Conservation (phyloP, 2,888 invertebrate species). For the Timema podura region DNA sequence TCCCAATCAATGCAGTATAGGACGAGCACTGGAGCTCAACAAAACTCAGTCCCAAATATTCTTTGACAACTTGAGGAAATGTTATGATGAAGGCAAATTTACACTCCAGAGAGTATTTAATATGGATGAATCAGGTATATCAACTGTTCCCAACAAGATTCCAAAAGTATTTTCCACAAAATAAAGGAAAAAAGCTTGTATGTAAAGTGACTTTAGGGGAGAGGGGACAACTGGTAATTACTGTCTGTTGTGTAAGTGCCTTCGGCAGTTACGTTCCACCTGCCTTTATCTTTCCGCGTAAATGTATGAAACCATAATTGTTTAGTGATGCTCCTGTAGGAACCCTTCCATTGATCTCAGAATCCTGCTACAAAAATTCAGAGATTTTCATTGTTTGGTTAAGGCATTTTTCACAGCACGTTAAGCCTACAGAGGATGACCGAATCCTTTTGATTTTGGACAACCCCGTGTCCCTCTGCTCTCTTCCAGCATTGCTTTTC, state of each 20-base stretch:
- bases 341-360: no score
- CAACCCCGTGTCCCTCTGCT: slow-evolving; percentile 30
- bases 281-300: slow-evolving; percentile 30
- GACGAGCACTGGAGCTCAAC: slow-evolving; percentile 40
- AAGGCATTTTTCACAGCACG: slow-evolving; percentile 28
- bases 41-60: slow-evolving; percentile 36
- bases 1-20: slow-evolving; percentile 38
- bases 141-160: no score
- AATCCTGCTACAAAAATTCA: slow-evolving; percentile 29
- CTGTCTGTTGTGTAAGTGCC: no score
- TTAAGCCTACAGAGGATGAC: slow-evolving; percentile 27
- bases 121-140: slow-evolving; percentile 35
- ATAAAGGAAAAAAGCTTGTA: slow-evolving; percentile 38
- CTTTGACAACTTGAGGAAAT: slow-evolving; percentile 35
- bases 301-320: slow-evolving; percentile 28
- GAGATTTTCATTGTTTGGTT: slow-evolving; percentile 29
- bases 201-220: no score
- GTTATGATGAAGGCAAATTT: slow-evolving; percentile 33
- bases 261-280: slow-evolving; percentile 31
- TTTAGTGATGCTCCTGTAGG: slow-evolving; percentile 28
- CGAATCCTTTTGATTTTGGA: no score
- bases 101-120: slow-evolving; percentile 33
- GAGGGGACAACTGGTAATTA: no score
- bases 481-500: slow-evolving; percentile 30
- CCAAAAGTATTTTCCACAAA: slow-evolving; percentile 34